Evolutionary conservation across 1,140 invertebrate genomes (phyloP), one percentile per base, ranked within the genome.

Genomic region (Centruroides sculpturatus): DNA sequence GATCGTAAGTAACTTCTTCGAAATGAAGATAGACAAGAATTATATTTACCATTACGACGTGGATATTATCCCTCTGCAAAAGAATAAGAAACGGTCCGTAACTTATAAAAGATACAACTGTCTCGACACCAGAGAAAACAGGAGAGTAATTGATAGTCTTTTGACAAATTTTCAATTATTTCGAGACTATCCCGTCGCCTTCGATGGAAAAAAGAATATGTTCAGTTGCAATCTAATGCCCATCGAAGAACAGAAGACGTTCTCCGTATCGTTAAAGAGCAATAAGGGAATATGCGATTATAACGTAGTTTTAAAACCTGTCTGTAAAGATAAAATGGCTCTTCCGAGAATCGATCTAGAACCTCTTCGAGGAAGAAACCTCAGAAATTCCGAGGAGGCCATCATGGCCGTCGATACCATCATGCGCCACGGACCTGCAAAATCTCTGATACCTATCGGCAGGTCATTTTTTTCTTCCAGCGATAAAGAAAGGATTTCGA

Each of bases 401-500:
- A n/a, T 66, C 3, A 54, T 62, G 59, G 65, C 60, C 7, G 4
- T 64, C 3, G 65, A 66, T 47, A 62, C 58, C 5, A 47, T 66
- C 23, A 11, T 66, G 9, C 47, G 65, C 0, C 57, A 61, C 13
- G 47, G 58, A 0, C 65, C 65, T 4, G 61, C 59, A 23, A 4
- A 56, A n/a, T 53, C 41, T n/a, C 59, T 56, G 23, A 34, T 46
- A 34, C 65, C 65, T 13, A 50, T 66, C 12, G 63, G 65, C 1
- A 50, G 65, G 0, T 66, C 65, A 9, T 65, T 66, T 47, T 66
- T 66, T 41, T 56, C 60, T 12, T 55, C 64, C 6, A 11, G 7
- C 5, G 10, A 51, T 8, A 35, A 46, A 9, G 47, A 55, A 23
- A 13, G 50, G 5, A 47, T 57, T 5, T 56, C 65, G 10, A 47